Percentiles rank a stretch among this genome's conserved stretches.
phyloP scores from a whole-genome alignment of 2,797 vertebrate species.

The Scyliorhinus canicula region DNA sequence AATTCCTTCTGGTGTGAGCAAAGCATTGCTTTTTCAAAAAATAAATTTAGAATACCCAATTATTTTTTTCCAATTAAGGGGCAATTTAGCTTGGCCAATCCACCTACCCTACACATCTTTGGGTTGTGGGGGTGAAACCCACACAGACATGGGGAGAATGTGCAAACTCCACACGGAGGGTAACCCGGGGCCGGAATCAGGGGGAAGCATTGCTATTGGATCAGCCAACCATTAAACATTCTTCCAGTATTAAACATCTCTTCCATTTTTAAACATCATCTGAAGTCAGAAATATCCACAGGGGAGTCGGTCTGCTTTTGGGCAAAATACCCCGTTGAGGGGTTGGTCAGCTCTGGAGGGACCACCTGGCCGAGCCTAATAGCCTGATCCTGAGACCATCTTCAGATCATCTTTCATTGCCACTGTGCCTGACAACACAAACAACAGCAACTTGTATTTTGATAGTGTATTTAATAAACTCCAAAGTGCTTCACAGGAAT shows the following conservation, averaged over 20 bases:
- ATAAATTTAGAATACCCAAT: no score
- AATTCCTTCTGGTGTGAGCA: neutral
- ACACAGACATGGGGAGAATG: no score
- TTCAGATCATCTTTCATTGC: neutral
- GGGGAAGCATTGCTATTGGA: neutral
- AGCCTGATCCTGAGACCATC: neutral
- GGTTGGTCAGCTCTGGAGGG: neutral
- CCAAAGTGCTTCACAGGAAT: neutral
- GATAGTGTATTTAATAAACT: neutral
- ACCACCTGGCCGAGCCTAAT: neutral
- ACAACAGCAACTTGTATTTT: neutral
- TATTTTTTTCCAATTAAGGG: no score
- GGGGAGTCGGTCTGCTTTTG: neutral
- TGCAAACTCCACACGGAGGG: no score
- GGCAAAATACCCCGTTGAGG: neutral
- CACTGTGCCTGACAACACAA: neutral
- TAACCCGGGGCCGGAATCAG: no score
- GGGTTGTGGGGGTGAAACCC: no score
- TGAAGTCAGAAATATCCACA: neutral
- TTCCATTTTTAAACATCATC: neutral
- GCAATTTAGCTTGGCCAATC: no score
- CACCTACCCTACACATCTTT: no score
- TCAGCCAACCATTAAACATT: neutral
- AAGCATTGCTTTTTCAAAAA: no score
- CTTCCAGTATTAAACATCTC: neutral